Evolutionary conservation across 2,888 invertebrate species (phyloP).

Genomic region (Gnatocerus cornutus): DNA sequence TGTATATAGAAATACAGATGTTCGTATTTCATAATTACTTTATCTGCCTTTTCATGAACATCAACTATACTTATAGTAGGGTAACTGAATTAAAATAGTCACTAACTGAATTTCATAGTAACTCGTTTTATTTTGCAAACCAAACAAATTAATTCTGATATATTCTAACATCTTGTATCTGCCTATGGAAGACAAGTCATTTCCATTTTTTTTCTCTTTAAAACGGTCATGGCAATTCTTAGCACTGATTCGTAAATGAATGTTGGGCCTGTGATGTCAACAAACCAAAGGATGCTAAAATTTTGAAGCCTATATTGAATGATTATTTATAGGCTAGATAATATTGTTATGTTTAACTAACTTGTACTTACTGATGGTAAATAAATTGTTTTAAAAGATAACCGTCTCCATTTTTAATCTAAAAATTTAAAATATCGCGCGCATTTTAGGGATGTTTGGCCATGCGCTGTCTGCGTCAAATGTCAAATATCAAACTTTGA

Average conservation of each 20-base stretch:
- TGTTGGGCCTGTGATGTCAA: slow-evolving; percentile 68
- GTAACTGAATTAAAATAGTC: slow-evolving; percentile 36
- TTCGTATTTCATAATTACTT: slow-evolving; percentile 54
- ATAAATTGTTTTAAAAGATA: slow-evolving; percentile 68
- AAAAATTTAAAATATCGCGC: too few species aligned
- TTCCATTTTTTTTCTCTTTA: slow-evolving; percentile 31
- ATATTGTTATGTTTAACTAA: slow-evolving; percentile 70
- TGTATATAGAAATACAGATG: slow-evolving; percentile 60
- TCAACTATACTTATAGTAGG: slow-evolving; percentile 44
- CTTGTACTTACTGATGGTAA: slow-evolving; percentile 67
- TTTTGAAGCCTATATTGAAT: slow-evolving; percentile 64
- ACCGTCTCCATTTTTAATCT: not conserved
- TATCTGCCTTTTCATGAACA: slow-evolving; percentile 51
- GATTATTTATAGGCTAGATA: slow-evolving; percentile 65
- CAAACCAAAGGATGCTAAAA: slow-evolving; percentile 62
- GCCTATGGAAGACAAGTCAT: slow-evolving; percentile 12
- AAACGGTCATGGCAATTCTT: slow-evolving; percentile 47
- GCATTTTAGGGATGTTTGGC: too few species aligned
- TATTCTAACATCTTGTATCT: slow-evolving; percentile 11
- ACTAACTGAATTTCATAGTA: slow-evolving; percentile 60
- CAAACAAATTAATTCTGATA: slow-evolving; percentile 9
- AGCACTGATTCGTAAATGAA: slow-evolving; percentile 48
- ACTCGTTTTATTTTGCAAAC: slow-evolving; percentile 43
- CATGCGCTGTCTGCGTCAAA: too few species aligned
- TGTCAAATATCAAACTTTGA: not conserved